phyloP scores from a whole-genome alignment of 2,113 vertebrate genomes.

The Gobio gobio region DNA sequence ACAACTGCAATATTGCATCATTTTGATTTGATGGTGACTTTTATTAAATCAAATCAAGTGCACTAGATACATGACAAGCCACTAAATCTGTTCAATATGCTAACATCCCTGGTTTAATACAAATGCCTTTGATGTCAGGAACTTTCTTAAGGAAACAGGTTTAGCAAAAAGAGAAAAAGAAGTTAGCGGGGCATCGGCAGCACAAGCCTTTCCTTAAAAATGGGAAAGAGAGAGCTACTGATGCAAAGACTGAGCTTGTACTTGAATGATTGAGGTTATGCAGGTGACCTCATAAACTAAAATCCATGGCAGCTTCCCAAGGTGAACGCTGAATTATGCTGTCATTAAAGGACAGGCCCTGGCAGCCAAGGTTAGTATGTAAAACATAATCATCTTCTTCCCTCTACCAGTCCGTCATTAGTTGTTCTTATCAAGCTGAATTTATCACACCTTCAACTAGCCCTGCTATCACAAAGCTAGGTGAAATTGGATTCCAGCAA shows the following conservation, averaged over 20 bases:
- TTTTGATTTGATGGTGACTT: no score
- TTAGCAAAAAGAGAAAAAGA: neutral
- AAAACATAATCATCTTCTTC: slow-evolving; percentile 80
- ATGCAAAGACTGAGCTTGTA: slow-evolving; percentile 76
- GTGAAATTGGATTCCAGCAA: slow-evolving; percentile 29
- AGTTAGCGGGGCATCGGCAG: neutral
- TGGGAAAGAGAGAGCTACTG: slow-evolving; percentile 71
- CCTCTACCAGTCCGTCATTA: slow-evolving; percentile 78
- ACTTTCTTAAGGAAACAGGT: neutral
- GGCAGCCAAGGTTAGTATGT: slow-evolving; percentile 84
- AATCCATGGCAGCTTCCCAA: slow-evolving; percentile 81
- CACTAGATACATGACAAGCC: neutral
- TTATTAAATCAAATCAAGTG: neutral
- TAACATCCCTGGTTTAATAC: neutral
- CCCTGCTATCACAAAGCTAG: slow-evolving; percentile 68
- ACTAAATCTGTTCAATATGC: neutral
- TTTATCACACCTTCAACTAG: slow-evolving; percentile 80
- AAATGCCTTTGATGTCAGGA: neutral
- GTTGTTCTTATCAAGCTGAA: slow-evolving; percentile 72
- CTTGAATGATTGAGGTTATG: slow-evolving; percentile 84
- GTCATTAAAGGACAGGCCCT: slow-evolving; percentile 81
- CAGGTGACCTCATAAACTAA: slow-evolving; percentile 82
- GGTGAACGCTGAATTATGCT: slow-evolving; percentile 84
- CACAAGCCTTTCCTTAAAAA: slow-evolving; percentile 42
- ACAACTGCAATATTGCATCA: no score